These are phyloP conservation scores for Peromyscus nudipes DNA, from an alignment of 2,797 vertebrate species.

Conservation along the genomic window DNA sequence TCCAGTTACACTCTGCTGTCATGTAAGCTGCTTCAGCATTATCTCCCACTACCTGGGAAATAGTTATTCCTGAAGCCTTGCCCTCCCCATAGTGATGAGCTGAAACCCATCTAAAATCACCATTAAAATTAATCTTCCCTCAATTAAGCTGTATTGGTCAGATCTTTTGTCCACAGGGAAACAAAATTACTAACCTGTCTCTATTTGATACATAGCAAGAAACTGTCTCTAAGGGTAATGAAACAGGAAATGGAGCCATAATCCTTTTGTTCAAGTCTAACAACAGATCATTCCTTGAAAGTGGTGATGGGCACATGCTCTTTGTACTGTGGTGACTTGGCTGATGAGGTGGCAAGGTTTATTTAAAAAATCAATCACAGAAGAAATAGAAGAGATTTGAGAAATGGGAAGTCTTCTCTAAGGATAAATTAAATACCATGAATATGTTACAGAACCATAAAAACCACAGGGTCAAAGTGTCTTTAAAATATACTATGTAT, in stretches of 20 bases:
- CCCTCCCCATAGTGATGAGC: background rate
- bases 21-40: background rate
- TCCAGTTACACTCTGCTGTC: no score
- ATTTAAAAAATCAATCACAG: background rate
- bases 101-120: background rate
- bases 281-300: background rate
- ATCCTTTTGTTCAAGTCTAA: background rate
- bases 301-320: background rate
- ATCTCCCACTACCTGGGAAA: background rate
- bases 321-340: background rate
- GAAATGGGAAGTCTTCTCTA: background rate
- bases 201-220: background rate
- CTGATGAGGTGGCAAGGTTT: background rate
- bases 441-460: background rate
- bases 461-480: background rate
- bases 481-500: constrained; percentile 11
- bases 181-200: background rate
- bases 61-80: background rate
- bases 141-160: background rate
- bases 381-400: background rate
- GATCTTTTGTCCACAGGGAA: background rate
- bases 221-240: background rate
- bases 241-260: background rate
- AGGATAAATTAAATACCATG: background rate
- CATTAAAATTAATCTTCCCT: background rate